Base-by-base conservation (phyloP, 1,140 invertebrate species). In the Chlorops oryzae region DNA sequence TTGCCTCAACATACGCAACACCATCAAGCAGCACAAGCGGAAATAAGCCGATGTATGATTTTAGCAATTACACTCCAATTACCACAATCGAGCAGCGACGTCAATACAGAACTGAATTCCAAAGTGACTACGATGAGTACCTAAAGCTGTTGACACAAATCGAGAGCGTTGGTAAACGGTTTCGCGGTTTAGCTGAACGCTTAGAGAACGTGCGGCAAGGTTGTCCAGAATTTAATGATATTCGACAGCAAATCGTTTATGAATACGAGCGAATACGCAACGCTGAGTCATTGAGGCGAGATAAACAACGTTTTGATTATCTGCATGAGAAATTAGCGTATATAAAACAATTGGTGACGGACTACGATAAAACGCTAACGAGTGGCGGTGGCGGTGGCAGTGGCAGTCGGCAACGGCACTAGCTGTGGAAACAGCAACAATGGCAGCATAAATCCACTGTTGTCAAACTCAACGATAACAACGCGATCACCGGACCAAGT, bases 241-340 rank as follows among this genome's bases (percentile, higher is more conserved):
- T 88, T 56, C 82, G 82, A 69, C 79, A 82, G 28, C 81, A 85
- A 74, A 93, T 94, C 61, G 72, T 90, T 38, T 74, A 79, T 55
- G 88, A 92, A 74, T 96, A 94, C 74, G 73, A 84, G 53, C 77
- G 81, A 50, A 86, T 83, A 56, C 90, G 88, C 69, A 80, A 79
- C 59, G 83, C 92, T 74, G 72, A 75, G 3, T 75, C 79, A 41
- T 88, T 88, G 63, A 79, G 84, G 57, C 77, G 82, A 51, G 80
- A 84, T 53, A 87, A 86, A 71, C 50, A 57, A 12, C 80, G 88
- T 51, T 90, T 91, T 69, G 79, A 88, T 52, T 92, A 90, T 73
- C 78, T 96, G 57, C 90, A 95, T 68, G 83, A 84, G 43, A 96
- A 95, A 71, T 77, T 96, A 70, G 86, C 86, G 51, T 87, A 93